Conservation (phyloP, 2,888 invertebrate genomes). For the Brachylomia viminalis region DNA sequence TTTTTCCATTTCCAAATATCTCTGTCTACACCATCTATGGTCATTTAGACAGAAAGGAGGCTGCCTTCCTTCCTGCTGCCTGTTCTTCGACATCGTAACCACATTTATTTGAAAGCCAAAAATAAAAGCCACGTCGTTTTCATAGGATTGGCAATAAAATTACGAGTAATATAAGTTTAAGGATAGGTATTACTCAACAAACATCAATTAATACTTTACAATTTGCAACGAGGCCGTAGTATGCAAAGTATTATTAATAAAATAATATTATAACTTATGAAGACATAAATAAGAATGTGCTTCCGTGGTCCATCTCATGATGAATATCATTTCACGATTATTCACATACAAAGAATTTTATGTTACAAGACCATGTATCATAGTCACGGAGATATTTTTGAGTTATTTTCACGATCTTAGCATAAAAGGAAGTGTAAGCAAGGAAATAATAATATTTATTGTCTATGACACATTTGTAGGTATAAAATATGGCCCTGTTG, state of each 20-base stretch:
- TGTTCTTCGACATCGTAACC: neutral
- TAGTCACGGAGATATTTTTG: conserved; percentile 44
- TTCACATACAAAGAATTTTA: conserved; percentile 41
- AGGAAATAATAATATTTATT: conserved; percentile 39
- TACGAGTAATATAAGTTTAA: neutral
- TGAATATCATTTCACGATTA: conserved; percentile 62
- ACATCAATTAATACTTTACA: conserved; percentile 42
- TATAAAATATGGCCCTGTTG: conserved; percentile 17
- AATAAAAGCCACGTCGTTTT: neutral
- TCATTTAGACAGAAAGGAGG: too few relatives aligned
- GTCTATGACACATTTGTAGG: conserved; percentile 40
- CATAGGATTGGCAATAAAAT: neutral
- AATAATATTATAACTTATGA: conserved; percentile 51
- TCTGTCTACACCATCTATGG: neutral
- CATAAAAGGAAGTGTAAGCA: conserved; percentile 43
- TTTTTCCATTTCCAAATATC: neutral
- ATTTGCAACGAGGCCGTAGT: conserved; percentile 45
- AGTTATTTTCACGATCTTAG: conserved; percentile 46
- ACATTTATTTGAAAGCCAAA: neutral
- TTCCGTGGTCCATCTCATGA: conserved; percentile 64
- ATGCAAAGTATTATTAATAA: conserved; percentile 55
- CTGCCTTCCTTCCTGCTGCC: too few relatives aligned
- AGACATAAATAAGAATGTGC: conserved; percentile 53
- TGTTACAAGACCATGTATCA: conserved; percentile 17
- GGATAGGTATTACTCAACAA: conserved; percentile 16